These are phyloP conservation scores for Colletes collaris DNA, from an alignment of 2,888 invertebrate genomes.

Conservation along the genomic window DNA sequence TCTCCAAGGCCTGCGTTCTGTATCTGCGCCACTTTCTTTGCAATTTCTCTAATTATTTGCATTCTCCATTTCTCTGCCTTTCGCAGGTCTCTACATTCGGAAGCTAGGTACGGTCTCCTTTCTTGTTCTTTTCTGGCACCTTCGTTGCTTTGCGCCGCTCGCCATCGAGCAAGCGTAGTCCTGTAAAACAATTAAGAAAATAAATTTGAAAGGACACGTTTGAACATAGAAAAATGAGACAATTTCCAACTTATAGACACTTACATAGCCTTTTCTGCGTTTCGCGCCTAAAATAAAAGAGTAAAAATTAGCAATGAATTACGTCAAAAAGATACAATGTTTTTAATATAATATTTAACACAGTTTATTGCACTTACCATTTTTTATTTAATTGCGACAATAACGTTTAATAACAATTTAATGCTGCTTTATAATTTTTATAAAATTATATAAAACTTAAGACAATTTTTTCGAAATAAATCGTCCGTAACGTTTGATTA, in stretches of 20 bases:
- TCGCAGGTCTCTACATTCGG: constrained; percentile 95
- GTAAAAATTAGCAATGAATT: constrained; percentile 9
- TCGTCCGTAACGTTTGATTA: no score
- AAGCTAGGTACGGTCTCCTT: constrained; percentile 95
- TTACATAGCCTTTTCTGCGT: constrained; percentile 90
- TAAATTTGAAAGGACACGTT: neutral
- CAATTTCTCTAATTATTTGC: constrained; percentile 98
- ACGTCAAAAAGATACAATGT: neutral
- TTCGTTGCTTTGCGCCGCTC: constrained; percentile 97
- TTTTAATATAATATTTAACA: neutral
- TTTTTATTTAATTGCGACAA: constrained; percentile 8
- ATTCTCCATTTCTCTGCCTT: constrained; percentile 98
- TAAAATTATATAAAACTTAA: no score
- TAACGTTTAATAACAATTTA: neutral
- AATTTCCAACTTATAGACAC: constrained; percentile 71
- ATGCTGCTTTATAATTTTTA: no score
- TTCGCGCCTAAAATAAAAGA: constrained; percentile 85
- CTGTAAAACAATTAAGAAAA: constrained; percentile 82
- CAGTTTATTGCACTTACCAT: constrained; percentile 34
- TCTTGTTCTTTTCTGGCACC: constrained; percentile 91
- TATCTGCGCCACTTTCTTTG: constrained; percentile 99
- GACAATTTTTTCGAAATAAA: no score
- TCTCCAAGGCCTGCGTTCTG: constrained; percentile 99
- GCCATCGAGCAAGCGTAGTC: constrained; percentile 99
- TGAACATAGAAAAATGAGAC: neutral